Evolutionary conservation across 2,888 invertebrate genomes (phyloP).

Genomic region (Tenthredo scrophulariae): DNA sequence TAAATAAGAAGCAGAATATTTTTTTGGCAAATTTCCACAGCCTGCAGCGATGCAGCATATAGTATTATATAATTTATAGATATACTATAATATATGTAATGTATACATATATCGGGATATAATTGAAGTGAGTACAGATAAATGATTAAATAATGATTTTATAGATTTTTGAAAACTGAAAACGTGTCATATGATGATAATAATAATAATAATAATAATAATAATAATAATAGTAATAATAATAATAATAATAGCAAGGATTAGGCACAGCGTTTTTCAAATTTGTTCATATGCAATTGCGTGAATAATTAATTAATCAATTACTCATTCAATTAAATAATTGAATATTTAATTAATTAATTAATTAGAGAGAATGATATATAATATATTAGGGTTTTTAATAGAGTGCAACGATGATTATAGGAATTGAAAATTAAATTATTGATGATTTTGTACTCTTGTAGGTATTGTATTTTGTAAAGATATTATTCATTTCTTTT

Average conservation of each 20-base stretch:
- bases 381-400: no score
- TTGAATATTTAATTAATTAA: not conserved
- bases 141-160: slow-evolving; percentile 61
- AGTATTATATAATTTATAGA: not conserved
- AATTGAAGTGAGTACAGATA: slow-evolving; percentile 66
- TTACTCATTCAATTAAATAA: slow-evolving; percentile 55
- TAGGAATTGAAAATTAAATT: no score
- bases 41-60: not conserved
- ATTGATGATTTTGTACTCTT: no score
- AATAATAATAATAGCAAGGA: slow-evolving; percentile 4
- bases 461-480: no score
- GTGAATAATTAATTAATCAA: slow-evolving; percentile 52
- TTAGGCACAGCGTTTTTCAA: not conserved
- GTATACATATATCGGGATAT: slow-evolving; percentile 38
- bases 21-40: not conserved
- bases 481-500: no score
- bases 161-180: no score
- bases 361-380: no score
- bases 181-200: no score
- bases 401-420: no score
- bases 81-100: slow-evolving; percentile 9
- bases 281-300: slow-evolving; percentile 62
- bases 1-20: not conserved
- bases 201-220: not conserved
- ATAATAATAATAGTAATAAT: not conserved